Base-by-base conservation (phyloP, 2,797 vertebrate genomes). In the Argya squamiceps region DNA sequence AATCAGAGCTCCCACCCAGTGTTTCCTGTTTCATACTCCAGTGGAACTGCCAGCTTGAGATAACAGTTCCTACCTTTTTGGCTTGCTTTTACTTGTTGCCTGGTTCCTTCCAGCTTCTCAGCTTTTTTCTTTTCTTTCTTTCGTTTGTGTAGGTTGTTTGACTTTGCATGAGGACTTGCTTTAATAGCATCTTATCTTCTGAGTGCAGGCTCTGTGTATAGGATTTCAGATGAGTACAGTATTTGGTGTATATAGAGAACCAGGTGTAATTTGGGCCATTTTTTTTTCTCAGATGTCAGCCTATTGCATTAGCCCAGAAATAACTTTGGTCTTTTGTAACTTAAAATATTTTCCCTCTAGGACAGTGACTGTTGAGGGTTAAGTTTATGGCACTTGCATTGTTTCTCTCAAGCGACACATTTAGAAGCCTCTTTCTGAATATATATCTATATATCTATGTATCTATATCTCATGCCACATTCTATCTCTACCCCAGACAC, bases 21-120 rank as follows among this genome's bases (percentile, higher is more conserved):
- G 78, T 90, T 97, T 97, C 97, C 92, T 95, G 69, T 85, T 64
- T 82, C 52, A 69, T 79, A 60, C 80, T 92, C 29, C 71, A 67
- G 63, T 29, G 29, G 90, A 73, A 56, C 84, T 94, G 69, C 87
- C 94, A 95, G 60, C 69, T 81, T 80, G 67, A 95, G 80, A 91
- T 96, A 94, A 93, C 68, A 93, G 34, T 50, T 97, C 62, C 93
- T 94, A 90, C 12, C 69, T 96, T 95, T 85, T 69, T 56, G 74
- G 39, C 50, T 92, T 95, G 24, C 0, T 88, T 93, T 84, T 59
- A 47, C 59, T 94, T 96, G 52, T 50, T 85, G 64, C 27, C 39
- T 85, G 69, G 36, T 96, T 94, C 89, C 91, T 96, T 93, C 69
- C 89, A 93, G 56, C 50, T 78, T 92, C 69, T 73, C 49, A 76